Conservation (phyloP, 2,797 vertebrate genomes). For the Antrozous pallidus region DNA sequence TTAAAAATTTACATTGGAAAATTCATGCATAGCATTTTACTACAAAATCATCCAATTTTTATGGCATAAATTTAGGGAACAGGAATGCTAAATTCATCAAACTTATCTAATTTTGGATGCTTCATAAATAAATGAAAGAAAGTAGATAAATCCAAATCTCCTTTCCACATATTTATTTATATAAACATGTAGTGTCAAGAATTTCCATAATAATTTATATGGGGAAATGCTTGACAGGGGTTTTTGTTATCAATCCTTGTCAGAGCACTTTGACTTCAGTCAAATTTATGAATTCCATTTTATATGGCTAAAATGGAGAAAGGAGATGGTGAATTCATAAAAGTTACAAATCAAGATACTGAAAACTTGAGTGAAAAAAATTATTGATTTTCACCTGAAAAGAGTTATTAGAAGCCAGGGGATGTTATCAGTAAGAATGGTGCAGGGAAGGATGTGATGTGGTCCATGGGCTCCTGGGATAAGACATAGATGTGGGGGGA, state of each 20-base stretch:
- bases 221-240: neutral
- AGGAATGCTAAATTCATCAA: slow-evolving; percentile 50
- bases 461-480: neutral
- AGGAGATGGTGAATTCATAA: slow-evolving; percentile 29
- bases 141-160: slow-evolving; percentile 61
- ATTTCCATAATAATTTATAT: slow-evolving; percentile 60
- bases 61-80: neutral
- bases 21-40: neutral
- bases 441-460: neutral
- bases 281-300: slow-evolving; percentile 58
- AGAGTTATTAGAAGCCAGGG: neutral
- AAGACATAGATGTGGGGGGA: neutral
- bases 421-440: neutral
- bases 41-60: slow-evolving; percentile 7
- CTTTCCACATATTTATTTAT: slow-evolving; percentile 58
- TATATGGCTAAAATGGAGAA: neutral
- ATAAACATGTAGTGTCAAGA: slow-evolving; percentile 48
- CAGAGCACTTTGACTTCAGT: slow-evolving; percentile 30
- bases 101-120: slow-evolving; percentile 54
- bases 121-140: slow-evolving; percentile 56
- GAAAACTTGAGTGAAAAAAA: neutral
- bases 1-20: slow-evolving; percentile 45
- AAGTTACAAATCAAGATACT: slow-evolving; percentile 7
- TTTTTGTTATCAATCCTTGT: slow-evolving; percentile 53
- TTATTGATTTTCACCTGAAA: slow-evolving; percentile 2